Conservation (phyloP, 2,888 invertebrate genomes). For the Doris montereyensis region DNA sequence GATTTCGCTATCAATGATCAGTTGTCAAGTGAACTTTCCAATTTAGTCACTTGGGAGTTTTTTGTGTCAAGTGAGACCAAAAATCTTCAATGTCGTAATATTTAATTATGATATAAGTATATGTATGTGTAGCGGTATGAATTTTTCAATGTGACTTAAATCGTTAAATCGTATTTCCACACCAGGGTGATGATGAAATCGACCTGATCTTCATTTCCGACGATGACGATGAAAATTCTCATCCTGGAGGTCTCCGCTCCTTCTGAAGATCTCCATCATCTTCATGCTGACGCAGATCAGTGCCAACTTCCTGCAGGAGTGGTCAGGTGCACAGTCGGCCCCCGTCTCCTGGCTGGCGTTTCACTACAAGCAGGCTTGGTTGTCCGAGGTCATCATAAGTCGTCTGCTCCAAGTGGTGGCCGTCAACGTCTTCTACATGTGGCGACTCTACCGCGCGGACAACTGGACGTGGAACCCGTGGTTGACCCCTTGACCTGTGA, state of each 20-base stretch:
- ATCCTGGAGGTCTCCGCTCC: slow-evolving; percentile 58
- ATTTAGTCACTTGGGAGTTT: no score
- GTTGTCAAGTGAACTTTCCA: no score
- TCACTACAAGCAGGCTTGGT: slow-evolving; percentile 48
- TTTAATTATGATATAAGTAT: no score
- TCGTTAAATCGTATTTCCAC: no score
- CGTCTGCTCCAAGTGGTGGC: slow-evolving; percentile 56
- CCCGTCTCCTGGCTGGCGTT: slow-evolving; percentile 43
- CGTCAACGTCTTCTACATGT: slow-evolving; percentile 59
- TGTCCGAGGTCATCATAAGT: slow-evolving; percentile 54
- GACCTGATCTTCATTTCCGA: not conserved
- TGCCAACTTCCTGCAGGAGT: slow-evolving; percentile 51
- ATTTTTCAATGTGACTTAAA: no score
- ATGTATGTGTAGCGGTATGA: no score
- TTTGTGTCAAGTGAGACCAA: no score
- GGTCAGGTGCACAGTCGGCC: slow-evolving; percentile 47
- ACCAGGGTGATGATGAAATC: not conserved
- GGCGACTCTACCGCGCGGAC: slow-evolving; percentile 60
- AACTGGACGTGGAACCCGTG: slow-evolving; percentile 62
- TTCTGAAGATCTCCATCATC: slow-evolving; percentile 58
- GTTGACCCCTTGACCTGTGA: no score
- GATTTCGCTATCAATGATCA: no score
- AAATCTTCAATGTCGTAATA: no score
- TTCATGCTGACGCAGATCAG: slow-evolving; percentile 63
- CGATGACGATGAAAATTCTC: slow-evolving; percentile 47